Base-by-base conservation (phyloP, 2,797 vertebrate genomes). In the Rhincodon typus region DNA sequence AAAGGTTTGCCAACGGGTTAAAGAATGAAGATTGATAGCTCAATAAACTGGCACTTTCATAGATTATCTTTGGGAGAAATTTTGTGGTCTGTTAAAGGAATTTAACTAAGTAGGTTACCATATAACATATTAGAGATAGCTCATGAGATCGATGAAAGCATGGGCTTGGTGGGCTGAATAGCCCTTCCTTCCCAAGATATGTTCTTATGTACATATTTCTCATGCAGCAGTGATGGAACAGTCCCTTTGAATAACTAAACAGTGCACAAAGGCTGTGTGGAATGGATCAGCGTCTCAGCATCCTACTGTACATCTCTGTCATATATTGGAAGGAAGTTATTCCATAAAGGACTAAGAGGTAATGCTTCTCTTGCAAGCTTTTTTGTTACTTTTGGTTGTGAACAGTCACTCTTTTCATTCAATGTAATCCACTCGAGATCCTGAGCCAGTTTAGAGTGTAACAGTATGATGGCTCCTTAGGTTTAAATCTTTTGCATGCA, bases 261-360 rank as follows among this genome's bases (percentile, higher is more conserved):
- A 34, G 50, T 91, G 57, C 88, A 38, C 88, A 91, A 62, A 91
- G 57, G 42, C 82, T 46, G 42, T 46, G 42, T 84, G 42, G 19
- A 91, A 38, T 91, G 88, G 88, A 91, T 91, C 57, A 67, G 57
- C 88, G 0, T n/a, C 17, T 38, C 57, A 62, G 15, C 88, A 34
- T 67, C 57, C 5, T 66, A 62, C 57, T n/a, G 34, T 91, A 34
- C 34, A 21, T 34, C 57, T 91, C 34, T 91, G 88, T n/a, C 88
- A 91, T 91, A 66, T 91, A 91, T 66, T 66, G 30, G 88, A 91
- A 91, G 17, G 30, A 66, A n/a, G 88, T 91, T 91, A n/a, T 66
- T 91, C 88, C 67, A 17, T 67, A 67, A 62, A 10, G 34, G 34
- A 91, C n/a, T 67, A 91, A 91, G 88, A 91, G 88, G 57, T 66